Base-by-base conservation (phyloP, 2,888 invertebrate genomes). In the Ommatoiulus sabulosus region DNA sequence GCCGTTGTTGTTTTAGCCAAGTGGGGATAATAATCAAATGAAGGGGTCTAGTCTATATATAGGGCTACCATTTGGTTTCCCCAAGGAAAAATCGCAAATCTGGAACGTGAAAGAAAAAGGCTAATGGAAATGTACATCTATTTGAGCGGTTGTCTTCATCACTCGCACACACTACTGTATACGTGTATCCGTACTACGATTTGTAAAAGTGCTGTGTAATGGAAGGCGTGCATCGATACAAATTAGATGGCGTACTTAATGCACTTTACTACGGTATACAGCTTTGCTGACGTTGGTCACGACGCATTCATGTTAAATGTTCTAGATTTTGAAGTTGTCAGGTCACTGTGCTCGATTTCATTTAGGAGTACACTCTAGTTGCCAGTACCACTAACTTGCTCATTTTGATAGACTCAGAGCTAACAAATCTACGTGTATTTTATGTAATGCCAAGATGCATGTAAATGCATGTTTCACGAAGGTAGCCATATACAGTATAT, bases 1-100 rank as follows among this genome's bases (percentile, higher is more conserved):
- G 80, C 35, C 0, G 80, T 12, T 80, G 80, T 80, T 80, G 80
- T 80, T 80, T 80, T 80, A 80, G 80, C 80, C 80, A 24, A 80
- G 80, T 80, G 12, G 80, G 80, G 80, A 80, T 80, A 35, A 35
- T 24, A 80, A 80, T 35, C 35, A 24, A 80, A 35, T 80, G 72
- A 72, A 35, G 35, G 80, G 12, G 24, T 35, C 35, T 80, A 43
- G 35, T 1, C 35, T 63, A 46, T 63, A 4, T 63, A 46, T 63
- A 4, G 35, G 80, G 10, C 80, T 80, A 24, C 15, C 80, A 3
- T 80, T 80, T 35, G 80, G 20, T 20, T 63, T 63, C n/a, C 63
- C 63, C n/a, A 63, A n/a, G 63, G 80, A 80, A 12, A 24, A 80
- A 20, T 72, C 72, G 24, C 52, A 72, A 72, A 80, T 80, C 80